Base-by-base conservation (phyloP, 1,140 invertebrate genomes). In the Drosophila kepulauana region DNA sequence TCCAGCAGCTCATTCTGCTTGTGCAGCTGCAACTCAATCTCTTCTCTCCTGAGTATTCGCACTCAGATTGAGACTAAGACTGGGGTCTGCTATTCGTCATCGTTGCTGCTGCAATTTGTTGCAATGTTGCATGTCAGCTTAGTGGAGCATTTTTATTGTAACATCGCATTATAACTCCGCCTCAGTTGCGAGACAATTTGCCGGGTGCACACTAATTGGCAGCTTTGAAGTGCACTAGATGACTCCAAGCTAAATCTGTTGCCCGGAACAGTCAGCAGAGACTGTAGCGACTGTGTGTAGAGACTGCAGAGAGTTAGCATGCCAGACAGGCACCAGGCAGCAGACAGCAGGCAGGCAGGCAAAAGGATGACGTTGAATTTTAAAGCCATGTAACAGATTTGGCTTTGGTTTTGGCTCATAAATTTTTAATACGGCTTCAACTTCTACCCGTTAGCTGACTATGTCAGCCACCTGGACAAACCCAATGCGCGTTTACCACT, bases 61-160 rank as follows among this genome's bases (percentile, higher is more conserved):
- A 15, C 16, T 49, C 5, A 20, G 13, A 20, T 5, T 28, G 49
- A 11, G 11, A 52, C 30, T 16, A 52, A 28, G 48, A 62, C 56
- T 51, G 49, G 43, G 11, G 45, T 51, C 59, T 73, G 49, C 48
- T 54, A 67, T 46, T 61, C 70, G 73, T 67, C 70, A 59, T 66
- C 51, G 20, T 48, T 72, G 79, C 64, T 57, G 38, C 68, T 82
- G 66, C 81, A 87, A 88, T 88, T 82, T 89, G 75, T 78, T 81
- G 85, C 85, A 89, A 89, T 89, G 85, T 89, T 85, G 85, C 78
- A 85, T 89, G 85, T 85, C 85, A 89, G 85, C 85, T 89, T 89
- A 89, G 78, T 45, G 43, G 54, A 74, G 75, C 71, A 69, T 70
- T 89, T 84, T 87, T 87, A 88, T 85, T 81, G 81, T 73, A 88